phyloP scores from a whole-genome alignment of 2,888 invertebrate genomes.

The Stenurella melanura region DNA sequence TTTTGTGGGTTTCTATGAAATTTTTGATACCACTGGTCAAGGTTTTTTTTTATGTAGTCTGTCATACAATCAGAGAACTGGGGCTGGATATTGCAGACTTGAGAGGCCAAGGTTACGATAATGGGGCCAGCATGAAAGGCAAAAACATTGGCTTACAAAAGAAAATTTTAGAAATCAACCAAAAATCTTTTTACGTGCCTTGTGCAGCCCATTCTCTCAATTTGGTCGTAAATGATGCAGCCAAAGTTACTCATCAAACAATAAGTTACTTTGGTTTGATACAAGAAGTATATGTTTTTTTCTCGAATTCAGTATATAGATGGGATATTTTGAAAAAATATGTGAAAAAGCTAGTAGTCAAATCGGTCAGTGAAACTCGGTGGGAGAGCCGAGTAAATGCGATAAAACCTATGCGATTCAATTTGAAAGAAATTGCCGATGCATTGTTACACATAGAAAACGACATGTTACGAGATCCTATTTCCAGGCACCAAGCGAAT shows the following conservation, averaged over 20 bases:
- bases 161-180: conserved; percentile 48
- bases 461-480: conserved; percentile 6
- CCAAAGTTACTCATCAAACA: conserved; percentile 41
- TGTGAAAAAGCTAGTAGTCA: no score
- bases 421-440: conserved; percentile 8
- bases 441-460: conserved; percentile 11
- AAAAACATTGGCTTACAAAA: conserved; percentile 52
- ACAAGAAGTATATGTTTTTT: no score
- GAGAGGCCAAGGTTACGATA: conserved; percentile 57
- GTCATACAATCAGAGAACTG: conserved; percentile 31
- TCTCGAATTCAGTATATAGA: conserved; percentile 26
- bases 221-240: conserved; percentile 56
- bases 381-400: conserved; percentile 54
- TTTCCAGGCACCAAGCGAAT: not conserved
- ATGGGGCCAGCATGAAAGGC: conserved; percentile 54
- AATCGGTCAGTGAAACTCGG: conserved; percentile 52
- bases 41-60: conserved; percentile 56
- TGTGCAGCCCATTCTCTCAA: conserved; percentile 57
- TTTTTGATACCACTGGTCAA: conserved; percentile 51
- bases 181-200: conserved; percentile 56
- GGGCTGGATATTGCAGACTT: conserved; percentile 43
- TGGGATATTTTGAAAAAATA: no score
- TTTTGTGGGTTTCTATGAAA: no score
- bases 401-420: conserved; percentile 43
- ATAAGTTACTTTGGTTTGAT: no score